phyloP scores from a whole-genome alignment of 2,888 invertebrate genomes.

The Drosophila silvestris region DNA sequence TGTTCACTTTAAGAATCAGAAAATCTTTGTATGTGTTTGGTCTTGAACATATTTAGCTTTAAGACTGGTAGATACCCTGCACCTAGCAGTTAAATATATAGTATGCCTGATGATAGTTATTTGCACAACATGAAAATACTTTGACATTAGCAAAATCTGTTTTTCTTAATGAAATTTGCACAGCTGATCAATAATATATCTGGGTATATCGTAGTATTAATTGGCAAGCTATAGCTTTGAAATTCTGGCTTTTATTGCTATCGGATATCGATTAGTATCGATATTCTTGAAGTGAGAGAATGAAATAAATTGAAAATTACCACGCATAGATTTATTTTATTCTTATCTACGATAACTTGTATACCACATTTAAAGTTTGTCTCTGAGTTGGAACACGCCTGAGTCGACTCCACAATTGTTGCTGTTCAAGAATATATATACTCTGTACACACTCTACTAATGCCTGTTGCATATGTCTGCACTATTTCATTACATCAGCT shows the following conservation, averaged over 20 bases:
- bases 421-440: not conserved
- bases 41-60: too few relatives aligned
- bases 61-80: not conserved
- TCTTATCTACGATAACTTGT: not conserved
- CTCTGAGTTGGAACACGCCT: too few relatives aligned
- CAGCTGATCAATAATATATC: not conserved
- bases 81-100: rapidly evolving
- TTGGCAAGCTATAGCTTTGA: not conserved
- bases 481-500: not conserved
- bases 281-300: not conserved
- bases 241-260: not conserved
- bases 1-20: not conserved
- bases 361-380: not conserved
- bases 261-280: not conserved
- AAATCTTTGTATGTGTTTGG: not conserved
- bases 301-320: rapidly evolving
- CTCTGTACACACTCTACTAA: not conserved
- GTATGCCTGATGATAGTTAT: not conserved
- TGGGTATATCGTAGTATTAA: not conserved
- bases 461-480: not conserved
- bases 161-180: not conserved
- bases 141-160: not conserved
- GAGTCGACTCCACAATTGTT: not conserved
- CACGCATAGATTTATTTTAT: rapidly evolving
- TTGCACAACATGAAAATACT: not conserved